Conservation (phyloP, 2,113 vertebrate genomes). For the Zingel zingel region DNA sequence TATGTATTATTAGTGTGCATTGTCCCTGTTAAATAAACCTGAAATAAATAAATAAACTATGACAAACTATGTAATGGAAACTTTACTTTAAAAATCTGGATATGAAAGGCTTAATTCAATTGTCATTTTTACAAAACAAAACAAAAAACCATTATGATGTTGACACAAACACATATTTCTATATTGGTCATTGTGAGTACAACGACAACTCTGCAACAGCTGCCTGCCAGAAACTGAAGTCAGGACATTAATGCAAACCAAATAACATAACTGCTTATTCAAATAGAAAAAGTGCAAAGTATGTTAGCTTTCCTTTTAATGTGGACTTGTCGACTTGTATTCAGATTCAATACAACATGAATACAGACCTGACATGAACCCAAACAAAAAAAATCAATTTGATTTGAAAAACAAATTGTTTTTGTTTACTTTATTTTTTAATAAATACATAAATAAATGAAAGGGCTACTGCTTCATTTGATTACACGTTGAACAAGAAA, state of each 20-base stretch:
- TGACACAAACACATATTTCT: not conserved
- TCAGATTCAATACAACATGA: not conserved
- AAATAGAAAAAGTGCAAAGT: not conserved
- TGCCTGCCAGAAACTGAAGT: not conserved
- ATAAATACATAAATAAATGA: not conserved
- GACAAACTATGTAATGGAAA: not conserved
- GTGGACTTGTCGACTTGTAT: not conserved
- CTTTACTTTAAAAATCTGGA: not conserved
- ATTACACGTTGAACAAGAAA: not conserved
- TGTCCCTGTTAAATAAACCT: no score
- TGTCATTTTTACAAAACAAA: not conserved
- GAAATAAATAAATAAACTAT: no score
- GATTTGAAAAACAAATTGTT: not conserved
- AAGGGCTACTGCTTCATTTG: not conserved
- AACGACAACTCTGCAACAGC: not conserved
- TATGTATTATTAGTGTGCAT: no score
- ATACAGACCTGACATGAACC: not conserved
- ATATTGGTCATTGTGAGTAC: not conserved
- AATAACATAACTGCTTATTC: constrained; percentile 8
- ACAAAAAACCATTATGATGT: not conserved
- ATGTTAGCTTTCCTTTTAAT: not conserved
- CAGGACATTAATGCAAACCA: constrained; percentile 10
- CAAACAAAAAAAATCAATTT: not conserved
- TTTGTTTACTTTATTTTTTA: not conserved
- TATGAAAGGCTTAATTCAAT: not conserved